Percentiles rank a stretch among this genome's conserved stretches.
These are phyloP conservation scores for Theocolax elegans DNA, from an alignment of 1,140 invertebrate species.

Conservation along the genomic window DNA sequence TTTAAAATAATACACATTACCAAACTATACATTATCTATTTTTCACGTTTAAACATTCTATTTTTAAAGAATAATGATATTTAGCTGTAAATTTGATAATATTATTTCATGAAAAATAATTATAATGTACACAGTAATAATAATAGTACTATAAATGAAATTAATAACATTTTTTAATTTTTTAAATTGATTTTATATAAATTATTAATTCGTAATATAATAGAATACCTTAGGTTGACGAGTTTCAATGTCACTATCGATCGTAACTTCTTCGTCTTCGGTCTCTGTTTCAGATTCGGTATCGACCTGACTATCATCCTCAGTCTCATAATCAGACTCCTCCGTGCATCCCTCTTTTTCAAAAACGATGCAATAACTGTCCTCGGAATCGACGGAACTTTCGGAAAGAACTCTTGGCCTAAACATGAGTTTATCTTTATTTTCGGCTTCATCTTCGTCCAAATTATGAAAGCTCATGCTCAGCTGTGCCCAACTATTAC, in stretches of 20 bases:
- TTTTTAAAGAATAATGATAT: no score
- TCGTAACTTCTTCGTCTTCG: not conserved
- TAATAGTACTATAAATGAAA: no score
- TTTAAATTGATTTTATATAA: no score
- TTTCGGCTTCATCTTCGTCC: not conserved
- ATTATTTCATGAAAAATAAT: no score
- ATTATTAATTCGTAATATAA: no score
- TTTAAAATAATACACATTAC: no score
- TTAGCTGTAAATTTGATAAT: no score
- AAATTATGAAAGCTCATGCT: not conserved
- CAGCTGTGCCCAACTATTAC: not conserved
- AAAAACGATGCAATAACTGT: conserved; percentile 62
- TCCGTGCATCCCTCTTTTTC: conserved; percentile 44
- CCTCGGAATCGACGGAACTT: conserved; percentile 62
- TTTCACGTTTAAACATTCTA: no score
- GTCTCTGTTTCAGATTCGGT: conserved; percentile 1
- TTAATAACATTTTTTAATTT: no score
- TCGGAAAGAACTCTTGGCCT: conserved; percentile 53
- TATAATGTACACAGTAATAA: no score
- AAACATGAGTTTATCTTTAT: conserved; percentile 25
- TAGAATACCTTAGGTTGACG: conserved; percentile 10
- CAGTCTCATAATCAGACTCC: conserved; percentile 41
- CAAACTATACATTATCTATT: no score
- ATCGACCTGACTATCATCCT: not conserved
- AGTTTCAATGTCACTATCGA: not conserved